Conservation (phyloP, 2,888 invertebrate genomes). For the Melinopterus prodromus region DNA sequence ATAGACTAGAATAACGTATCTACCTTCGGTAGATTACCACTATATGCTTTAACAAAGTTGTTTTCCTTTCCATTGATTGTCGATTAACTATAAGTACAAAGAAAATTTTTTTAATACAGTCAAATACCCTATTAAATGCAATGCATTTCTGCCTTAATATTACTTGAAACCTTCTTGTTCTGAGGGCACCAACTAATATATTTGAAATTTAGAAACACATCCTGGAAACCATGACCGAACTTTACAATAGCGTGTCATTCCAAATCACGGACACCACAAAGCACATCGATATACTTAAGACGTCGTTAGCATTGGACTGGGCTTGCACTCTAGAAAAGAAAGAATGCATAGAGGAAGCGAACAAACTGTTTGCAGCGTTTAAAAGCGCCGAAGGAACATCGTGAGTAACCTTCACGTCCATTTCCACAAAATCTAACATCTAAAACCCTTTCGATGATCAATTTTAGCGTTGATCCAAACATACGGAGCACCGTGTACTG, state of each 20-base stretch:
- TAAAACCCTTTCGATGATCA: not conserved
- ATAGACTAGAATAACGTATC: no score
- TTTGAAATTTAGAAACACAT: slow-evolving; percentile 34
- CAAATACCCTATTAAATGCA: no score
- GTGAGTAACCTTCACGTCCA: no score
- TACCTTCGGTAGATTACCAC: no score
- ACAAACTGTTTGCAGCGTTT: slow-evolving; percentile 58
- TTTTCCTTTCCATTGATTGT: no score
- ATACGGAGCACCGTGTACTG: slow-evolving; percentile 79
- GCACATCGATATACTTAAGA: slow-evolving; percentile 67
- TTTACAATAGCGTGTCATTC: slow-evolving; percentile 43
- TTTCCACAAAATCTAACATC: no score
- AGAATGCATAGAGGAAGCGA: slow-evolving; percentile 66
- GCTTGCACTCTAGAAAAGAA: slow-evolving; percentile 70
- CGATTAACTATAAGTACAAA: no score
- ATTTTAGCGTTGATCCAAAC: slow-evolving; percentile 60
- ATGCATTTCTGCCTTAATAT: no score
- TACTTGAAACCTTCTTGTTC: no score
- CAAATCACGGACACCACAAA: slow-evolving; percentile 37
- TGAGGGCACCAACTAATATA: no score
- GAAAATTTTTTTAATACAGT: no score
- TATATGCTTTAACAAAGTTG: no score
- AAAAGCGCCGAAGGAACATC: slow-evolving; percentile 45
- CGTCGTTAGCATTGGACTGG: slow-evolving; percentile 67
- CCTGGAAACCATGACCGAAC: slow-evolving; percentile 37